phyloP scores from a whole-genome alignment of 2,113 vertebrate genomes.

The Limanda limanda region DNA sequence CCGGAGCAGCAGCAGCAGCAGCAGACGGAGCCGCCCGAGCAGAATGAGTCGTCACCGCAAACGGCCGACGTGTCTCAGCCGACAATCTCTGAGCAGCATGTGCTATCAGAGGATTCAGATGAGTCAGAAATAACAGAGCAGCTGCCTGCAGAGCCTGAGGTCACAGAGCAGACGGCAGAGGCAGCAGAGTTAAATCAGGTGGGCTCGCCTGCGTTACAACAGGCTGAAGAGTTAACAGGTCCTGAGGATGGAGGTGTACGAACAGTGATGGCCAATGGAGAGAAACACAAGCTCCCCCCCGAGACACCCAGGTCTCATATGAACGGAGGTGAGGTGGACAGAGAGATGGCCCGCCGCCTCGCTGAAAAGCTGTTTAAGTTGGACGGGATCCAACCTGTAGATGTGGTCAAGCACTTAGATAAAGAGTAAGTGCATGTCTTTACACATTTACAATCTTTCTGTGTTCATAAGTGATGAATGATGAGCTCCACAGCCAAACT shows the following conservation, averaged over 20 bases:
- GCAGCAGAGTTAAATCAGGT: constrained; percentile 5
- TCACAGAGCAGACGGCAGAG: not conserved
- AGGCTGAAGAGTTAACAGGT: not conserved
- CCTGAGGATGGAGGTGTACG: constrained; percentile 1
- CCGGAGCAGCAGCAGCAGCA: constrained; percentile 24
- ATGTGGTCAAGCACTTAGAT: constrained; percentile 84
- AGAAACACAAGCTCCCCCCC: not conserved
- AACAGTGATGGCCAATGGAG: constrained; percentile 40
- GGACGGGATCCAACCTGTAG: constrained; percentile 76
- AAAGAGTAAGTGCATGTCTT: constrained; percentile 81
- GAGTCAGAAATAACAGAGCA: constrained; percentile 39
- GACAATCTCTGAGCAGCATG: not conserved
- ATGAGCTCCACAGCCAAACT: not conserved
- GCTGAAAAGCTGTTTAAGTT: constrained; percentile 78
- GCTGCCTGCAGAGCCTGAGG: constrained; percentile 31
- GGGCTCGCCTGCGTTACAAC: constrained; percentile 10
- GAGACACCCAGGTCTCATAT: constrained; percentile 19
- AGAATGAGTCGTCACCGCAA: constrained; percentile 2
- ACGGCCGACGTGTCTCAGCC: not conserved
- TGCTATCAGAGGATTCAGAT: constrained; percentile 19
- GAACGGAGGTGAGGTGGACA: constrained; percentile 68
- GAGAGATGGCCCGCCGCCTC: constrained; percentile 69
- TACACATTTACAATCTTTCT: not conserved
- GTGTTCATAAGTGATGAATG: not conserved
- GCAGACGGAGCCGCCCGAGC: constrained; percentile 20